These are phyloP conservation scores for Ctenosaura bakeri DNA, from an alignment of 2,797 vertebrate genomes.

Conservation along the genomic window DNA sequence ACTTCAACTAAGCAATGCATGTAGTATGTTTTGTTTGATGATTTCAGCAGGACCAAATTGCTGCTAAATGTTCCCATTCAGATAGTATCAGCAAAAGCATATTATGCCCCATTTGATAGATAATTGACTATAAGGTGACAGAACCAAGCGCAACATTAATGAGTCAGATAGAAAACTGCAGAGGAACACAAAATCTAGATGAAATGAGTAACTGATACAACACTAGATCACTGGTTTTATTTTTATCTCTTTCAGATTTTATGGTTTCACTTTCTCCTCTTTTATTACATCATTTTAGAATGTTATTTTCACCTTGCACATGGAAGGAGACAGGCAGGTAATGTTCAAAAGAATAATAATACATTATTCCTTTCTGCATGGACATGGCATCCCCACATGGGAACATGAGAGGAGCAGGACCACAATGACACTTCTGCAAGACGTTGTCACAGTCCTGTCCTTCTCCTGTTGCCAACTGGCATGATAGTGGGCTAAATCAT, in stretches of 20 bases:
- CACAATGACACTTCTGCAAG: no score
- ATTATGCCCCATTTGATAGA: background rate
- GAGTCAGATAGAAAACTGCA: background rate
- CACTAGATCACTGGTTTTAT: background rate
- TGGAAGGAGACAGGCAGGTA: background rate
- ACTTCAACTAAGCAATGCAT: background rate
- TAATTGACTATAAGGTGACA: conserved; percentile 15
- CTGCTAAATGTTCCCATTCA: conserved; percentile 4
- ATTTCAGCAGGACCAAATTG: background rate
- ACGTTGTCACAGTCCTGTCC: no score
- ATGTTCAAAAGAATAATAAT: background rate
- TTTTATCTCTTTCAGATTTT: background rate
- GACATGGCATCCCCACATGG: no score
- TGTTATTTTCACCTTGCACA: background rate
- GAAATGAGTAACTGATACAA: background rate
- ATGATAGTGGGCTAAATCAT: no score
- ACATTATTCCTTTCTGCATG: no score
- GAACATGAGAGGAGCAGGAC: no score
- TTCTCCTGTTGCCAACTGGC: no score
- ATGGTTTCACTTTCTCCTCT: background rate
- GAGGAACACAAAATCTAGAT: background rate
- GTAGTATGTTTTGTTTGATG: background rate
- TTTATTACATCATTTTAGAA: background rate
- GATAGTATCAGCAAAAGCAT: background rate
- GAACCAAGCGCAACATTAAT: conserved; percentile 5